These are phyloP conservation scores for Rhogogaster chlorosoma DNA, from an alignment of 2,888 invertebrate genomes.

Conservation along the genomic window DNA sequence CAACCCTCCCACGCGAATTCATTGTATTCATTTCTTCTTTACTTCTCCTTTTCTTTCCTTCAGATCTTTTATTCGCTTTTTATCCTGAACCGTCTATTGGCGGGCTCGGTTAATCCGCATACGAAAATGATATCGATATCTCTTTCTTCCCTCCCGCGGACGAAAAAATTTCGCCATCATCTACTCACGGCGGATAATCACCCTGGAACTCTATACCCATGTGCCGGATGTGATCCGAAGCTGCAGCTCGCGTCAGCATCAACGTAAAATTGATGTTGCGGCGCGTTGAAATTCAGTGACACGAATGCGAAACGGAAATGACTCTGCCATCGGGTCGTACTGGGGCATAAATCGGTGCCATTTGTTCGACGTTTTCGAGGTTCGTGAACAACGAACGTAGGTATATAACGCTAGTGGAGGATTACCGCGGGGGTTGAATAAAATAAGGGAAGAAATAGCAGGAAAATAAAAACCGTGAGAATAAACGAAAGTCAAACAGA, in stretches of 20 bases:
- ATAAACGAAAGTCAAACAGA: background rate
- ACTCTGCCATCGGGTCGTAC: slow-evolving; percentile 29
- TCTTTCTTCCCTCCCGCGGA: background rate
- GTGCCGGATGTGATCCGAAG: background rate
- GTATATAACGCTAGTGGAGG: background rate
- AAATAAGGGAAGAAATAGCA: background rate
- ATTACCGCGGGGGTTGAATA: slow-evolving; percentile 1
- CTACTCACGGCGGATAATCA: background rate
- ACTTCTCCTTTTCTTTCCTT: slow-evolving; percentile 29
- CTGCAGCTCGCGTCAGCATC: background rate
- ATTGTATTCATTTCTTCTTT: slow-evolving; percentile 63
- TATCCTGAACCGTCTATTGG: background rate
- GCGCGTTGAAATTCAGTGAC: slow-evolving; percentile 44
- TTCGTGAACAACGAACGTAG: background rate
- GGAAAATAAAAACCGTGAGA: background rate
- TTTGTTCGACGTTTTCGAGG: slow-evolving; percentile 40
- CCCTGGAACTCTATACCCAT: background rate
- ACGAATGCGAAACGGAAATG: slow-evolving; percentile 43
- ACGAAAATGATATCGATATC: slow-evolving; percentile 12
- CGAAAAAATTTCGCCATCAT: background rate
- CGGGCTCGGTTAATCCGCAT: background rate
- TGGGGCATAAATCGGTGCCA: slow-evolving; percentile 31
- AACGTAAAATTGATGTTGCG: slow-evolving; percentile 13
- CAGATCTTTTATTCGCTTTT: background rate
- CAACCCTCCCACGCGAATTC: slow-evolving; percentile 70